Base-by-base conservation (phyloP, 2,888 invertebrate genomes). In the Acleris laterana region DNA sequence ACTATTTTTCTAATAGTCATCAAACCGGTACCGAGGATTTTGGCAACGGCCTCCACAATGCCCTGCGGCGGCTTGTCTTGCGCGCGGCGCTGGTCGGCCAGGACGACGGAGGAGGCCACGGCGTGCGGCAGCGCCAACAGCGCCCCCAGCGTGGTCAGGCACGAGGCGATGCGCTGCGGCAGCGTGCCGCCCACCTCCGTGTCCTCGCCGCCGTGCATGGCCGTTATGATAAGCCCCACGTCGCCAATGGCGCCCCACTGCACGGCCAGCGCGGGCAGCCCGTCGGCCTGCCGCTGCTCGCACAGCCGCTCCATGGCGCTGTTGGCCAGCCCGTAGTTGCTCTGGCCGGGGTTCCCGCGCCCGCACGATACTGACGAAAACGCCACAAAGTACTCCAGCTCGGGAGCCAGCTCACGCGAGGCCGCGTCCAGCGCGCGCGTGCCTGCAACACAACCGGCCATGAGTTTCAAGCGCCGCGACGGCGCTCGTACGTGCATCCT, bases 241-340 rank as follows among this genome's bases (percentile, higher is more conserved):
- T 99, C 99, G 66, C 85, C 99, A 79, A 99, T 97, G 69, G 99
- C 99, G 73, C 99, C 99, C 99, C 99, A 99, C 89, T 99, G 99
- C 77, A 99, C 97, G 50, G 99, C 98, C 58, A 96, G 84, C 25
- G 84, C 99, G 28, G 98, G 98, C 73, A 98, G 94, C 53, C 98
- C 98, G 78, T 95, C 96, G 49, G 93, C 94, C 88, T 96, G 96
- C 64, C 98, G 95, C 68, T 94, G 95, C 93, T 98, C 99, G 84
- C 97, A 97, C 70, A 99, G 95, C 70, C 99, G 95, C 91, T 99
- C 99, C 99, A 99, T 99, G 52, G 96, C 96, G 0, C 99, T 98
- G 93, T 99, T 99, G 62, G 99, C 99, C 76, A 97, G 94, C 62
- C 99, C 99, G 85, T 99, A 99, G 93, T 99, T 99, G 69, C 96